A percentile compares a stretch with the other conserved stretches of the same genome.
Conservation (phyloP, 1,140 invertebrate species). For the Lordiphosa collinella region DNA sequence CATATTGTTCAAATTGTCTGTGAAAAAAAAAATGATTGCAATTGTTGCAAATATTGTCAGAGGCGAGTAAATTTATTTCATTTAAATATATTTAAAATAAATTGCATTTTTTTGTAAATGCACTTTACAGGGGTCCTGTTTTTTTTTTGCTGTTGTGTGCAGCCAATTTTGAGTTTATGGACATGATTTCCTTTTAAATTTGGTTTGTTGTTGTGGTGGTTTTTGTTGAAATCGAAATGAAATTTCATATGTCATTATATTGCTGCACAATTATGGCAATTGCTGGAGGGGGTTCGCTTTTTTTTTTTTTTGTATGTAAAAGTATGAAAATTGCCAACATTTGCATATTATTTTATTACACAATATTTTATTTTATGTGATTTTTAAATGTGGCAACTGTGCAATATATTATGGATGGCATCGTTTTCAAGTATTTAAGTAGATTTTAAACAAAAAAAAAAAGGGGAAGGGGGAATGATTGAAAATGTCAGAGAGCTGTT, state of each 20-base stretch:
- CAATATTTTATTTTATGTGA: constrained; percentile 13
- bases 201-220: not conserved
- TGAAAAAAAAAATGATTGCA: not conserved
- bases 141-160: constrained; percentile 1
- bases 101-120: constrained; percentile 19
- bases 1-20: too few relatives aligned
- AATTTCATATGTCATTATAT: constrained; percentile 52
- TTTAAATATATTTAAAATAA: constrained; percentile 48
- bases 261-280: constrained; percentile 34
- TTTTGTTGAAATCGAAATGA: constrained; percentile 42
- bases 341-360: constrained; percentile 7
- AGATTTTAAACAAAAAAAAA: too few relatives aligned
- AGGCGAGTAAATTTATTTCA: constrained; percentile 20
- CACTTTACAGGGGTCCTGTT: not conserved
- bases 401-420: too few relatives aligned
- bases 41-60: constrained; percentile 4
- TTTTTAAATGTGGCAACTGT: too few relatives aligned
- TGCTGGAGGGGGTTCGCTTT: constrained; percentile 1
- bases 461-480: too few relatives aligned
- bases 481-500: too few relatives aligned
- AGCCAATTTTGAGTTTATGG: constrained; percentile 46
- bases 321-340: too few relatives aligned
- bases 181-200: constrained; percentile 40
- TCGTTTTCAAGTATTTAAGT: too few relatives aligned
- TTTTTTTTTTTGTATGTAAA: constrained; percentile 11